Percentiles rank a stretch among this genome's conserved stretches.
These are phyloP conservation scores for Poeciliopsis turrubarensis DNA, from an alignment of 2,113 vertebrate species.

Conservation along the genomic window DNA sequence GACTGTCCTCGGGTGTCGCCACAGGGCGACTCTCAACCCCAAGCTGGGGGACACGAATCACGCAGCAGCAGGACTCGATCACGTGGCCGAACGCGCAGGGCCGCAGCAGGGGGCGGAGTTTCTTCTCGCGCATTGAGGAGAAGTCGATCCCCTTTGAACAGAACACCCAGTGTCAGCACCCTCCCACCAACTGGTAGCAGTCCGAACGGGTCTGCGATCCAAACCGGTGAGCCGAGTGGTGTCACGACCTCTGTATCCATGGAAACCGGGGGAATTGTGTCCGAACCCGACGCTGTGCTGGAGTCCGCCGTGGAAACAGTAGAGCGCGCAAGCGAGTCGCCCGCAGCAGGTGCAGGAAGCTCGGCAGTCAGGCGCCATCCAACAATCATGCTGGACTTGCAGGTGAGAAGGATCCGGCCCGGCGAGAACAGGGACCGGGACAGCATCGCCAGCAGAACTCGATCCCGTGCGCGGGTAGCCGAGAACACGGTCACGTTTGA, in stretches of 20 bases:
- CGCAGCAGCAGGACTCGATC: slow-evolving; percentile 86
- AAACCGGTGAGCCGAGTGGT: slow-evolving; percentile 47
- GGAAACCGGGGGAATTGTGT: slow-evolving; percentile 64
- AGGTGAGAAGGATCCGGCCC: slow-evolving; percentile 90
- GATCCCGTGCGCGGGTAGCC: slow-evolving; percentile 87
- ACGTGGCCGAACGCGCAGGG: slow-evolving; percentile 84
- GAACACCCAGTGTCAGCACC: slow-evolving; percentile 53
- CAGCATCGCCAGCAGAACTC: slow-evolving; percentile 92
- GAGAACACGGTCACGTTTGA: slow-evolving; percentile 92
- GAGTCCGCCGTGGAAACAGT: slow-evolving; percentile 77
- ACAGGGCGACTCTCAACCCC: slow-evolving; percentile 56
- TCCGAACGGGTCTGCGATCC: slow-evolving; percentile 32
- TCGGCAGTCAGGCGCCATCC: slow-evolving; percentile 84
- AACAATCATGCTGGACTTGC: slow-evolving; percentile 92
- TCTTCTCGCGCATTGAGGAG: slow-evolving; percentile 83
- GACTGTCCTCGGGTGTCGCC: slow-evolving; percentile 71
- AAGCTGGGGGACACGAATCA: slow-evolving; percentile 59
- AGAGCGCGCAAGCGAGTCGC: slow-evolving; percentile 81
- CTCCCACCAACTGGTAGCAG: slow-evolving; percentile 45
- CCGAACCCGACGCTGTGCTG: slow-evolving; percentile 67
- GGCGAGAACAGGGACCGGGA: slow-evolving; percentile 91
- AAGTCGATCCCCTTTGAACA: slow-evolving; percentile 88
- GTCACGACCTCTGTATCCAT: slow-evolving; percentile 67
- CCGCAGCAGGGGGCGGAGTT: slow-evolving; percentile 74
- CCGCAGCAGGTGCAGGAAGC: slow-evolving; percentile 70